Evolutionary conservation across 2,888 invertebrate species (phyloP), one percentile per base, ranked within the genome.

Genomic region (Cosmia pyralina): DNA sequence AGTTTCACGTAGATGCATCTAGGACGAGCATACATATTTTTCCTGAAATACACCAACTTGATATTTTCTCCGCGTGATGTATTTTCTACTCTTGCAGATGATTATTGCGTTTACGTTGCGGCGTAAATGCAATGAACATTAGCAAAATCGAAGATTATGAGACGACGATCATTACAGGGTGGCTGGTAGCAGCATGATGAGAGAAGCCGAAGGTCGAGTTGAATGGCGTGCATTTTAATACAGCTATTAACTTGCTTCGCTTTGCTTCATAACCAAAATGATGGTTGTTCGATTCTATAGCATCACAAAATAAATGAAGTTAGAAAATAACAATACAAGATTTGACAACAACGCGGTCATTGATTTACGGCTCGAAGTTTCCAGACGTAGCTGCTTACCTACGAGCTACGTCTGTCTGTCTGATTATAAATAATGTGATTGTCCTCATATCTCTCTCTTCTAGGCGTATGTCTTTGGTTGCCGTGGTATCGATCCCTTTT

Each of bases 391-490:
- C n/a, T 71, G 50, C 44, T 46, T 53, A 63, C 28, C n/a, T 62
- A 66, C 34, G 50, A 63, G 22, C n/a, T 62, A 66, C 34, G 50
- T 62, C 28, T 64, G 53, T 64, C 55, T 73, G 46, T 53, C 69
- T 75, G 60, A 75, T 79, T 53, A 66, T 66, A 75, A 62, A 57
- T 78, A 69, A 69, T 69, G 41, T 52, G 22, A 74, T 44, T 66
- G 57, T 53, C 50, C 38, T 62, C 22, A 73, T 77, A 59, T 68
- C 3, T 73, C 44, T 68, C 4, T 44, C 64, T 57, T 60, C 13
- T 52, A 65, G n/a, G 19, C 28, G 38, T 62, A 34, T n/a, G 13
- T 52, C 10, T 64, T 58, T 58, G 44, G 58, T 13, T 60, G 48
- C 3, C 19, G 11, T n/a, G 17, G 11, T 52, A 50, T 76, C 15